Base-by-base conservation (phyloP, 2,888 invertebrate species). In the Hemicrepidius hirtus region DNA sequence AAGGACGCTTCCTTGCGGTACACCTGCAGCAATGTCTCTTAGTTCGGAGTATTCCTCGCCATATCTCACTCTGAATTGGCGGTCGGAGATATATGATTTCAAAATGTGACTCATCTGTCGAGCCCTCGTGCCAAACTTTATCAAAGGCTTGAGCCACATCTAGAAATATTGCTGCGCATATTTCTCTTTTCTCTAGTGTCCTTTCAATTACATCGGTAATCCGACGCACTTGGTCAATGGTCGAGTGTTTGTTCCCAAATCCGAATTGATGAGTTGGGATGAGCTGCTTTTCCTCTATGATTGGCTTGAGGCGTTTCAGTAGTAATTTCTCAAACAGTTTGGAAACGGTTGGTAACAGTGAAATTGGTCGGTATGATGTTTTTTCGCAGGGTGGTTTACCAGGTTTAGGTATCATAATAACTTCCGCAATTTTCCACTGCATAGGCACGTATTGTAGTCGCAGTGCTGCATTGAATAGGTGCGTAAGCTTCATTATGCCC, bases 351-450 rank as follows among this genome's bases (percentile, higher is more conserved):
- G 78, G 73, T 10, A 81, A 50, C 28, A 80, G 37, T 16, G 73
- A 78, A 50, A 81, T 81, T 2, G 78, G 78, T 62, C 75, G 49
- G 21, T 80, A 78, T 13, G 76, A 80, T 16, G 72, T 74, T 57
- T 70, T 62, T 46, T 78, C 75, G n/a, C 74, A 71, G 5, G 72
- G 66, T 49, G 65, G 67, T 74, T 79, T 81, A 1, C 75, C 75
- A 21, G 76, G 75, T 71, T 81, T 79, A 6, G 71, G 70, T 0
- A 80, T 74, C 62, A 60, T 60, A 13, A 62, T 68, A 21, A 68
- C 50, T 60, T 68, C 62, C 6, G 50, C 68, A 24, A 53, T n/a
- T 71, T 82, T 82, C 77, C 81, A 82, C 49, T 77, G 65, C 10
- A 50, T 64, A 0, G 80, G 80, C 4, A 80, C 74, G 21, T 80